phyloP scores from a whole-genome alignment of 2,113 vertebrate species.

The Bubo bubo region DNA sequence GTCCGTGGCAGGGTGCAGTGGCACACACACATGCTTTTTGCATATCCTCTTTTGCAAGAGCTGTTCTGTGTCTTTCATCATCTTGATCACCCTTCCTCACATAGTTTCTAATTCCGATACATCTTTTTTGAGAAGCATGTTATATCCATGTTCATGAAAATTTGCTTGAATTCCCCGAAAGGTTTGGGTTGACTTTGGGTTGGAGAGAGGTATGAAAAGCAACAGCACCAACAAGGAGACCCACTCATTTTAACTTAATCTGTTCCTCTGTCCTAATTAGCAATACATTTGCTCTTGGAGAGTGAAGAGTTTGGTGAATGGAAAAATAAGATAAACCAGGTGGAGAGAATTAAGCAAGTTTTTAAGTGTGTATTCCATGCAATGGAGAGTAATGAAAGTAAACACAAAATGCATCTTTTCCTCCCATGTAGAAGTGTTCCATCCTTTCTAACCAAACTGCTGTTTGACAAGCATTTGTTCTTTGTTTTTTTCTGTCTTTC shows the following conservation, averaged over 20 bases:
- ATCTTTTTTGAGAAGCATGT: rapidly evolving
- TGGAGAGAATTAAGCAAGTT: neutral
- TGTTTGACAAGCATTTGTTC: neutral
- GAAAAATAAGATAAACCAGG: neutral
- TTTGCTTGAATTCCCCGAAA: neutral
- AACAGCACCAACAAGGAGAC: neutral
- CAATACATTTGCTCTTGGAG: neutral
- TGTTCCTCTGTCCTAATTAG: neutral
- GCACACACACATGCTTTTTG: rapidly evolving
- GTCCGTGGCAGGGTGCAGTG: rapidly evolving
- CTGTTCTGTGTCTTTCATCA: neutral
- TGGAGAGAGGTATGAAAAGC: neutral
- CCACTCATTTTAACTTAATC: neutral
- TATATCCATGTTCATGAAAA: neutral
- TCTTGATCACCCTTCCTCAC: neutral
- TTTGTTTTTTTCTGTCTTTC: slow-evolving; percentile 34
- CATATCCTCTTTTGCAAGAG: neutral
- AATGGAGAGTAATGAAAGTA: neutral
- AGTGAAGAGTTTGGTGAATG: neutral
- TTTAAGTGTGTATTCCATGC: neutral
- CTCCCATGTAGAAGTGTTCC: neutral
- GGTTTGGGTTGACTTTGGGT: neutral
- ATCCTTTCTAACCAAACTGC: neutral
- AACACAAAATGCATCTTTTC: neutral
- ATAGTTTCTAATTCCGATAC: neutral